phyloP scores from a whole-genome alignment of 2,888 invertebrate species.

The Pammene aurita region DNA sequence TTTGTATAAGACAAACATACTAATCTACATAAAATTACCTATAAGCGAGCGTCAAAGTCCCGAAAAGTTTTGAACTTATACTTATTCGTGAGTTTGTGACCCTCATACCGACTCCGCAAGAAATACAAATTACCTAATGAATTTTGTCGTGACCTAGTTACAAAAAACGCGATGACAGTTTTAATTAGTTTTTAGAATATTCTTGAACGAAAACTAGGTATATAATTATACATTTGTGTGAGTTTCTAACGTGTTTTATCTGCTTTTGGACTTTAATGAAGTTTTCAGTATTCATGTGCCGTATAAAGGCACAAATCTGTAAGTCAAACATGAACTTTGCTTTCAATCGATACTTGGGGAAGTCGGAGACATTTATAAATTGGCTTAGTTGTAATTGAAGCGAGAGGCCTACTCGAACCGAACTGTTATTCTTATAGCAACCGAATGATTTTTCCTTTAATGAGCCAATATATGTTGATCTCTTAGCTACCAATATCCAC shows the following conservation, averaged over 20 bases:
- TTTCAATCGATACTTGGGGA: slow-evolving; percentile 57
- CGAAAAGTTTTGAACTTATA: background rate
- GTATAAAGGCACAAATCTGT: slow-evolving; percentile 7
- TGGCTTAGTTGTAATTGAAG: slow-evolving; percentile 63
- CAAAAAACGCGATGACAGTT: background rate
- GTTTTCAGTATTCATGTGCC: slow-evolving; percentile 13
- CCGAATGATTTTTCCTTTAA: background rate
- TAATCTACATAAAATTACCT: background rate
- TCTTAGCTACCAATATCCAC: background rate
- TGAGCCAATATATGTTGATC: background rate
- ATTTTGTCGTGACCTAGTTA: slow-evolving; percentile 19
- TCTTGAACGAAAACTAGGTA: background rate
- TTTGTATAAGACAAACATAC: too few relatives aligned
- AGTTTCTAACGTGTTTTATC: background rate
- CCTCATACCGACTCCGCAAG: background rate
- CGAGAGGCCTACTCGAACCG: slow-evolving; percentile 52
- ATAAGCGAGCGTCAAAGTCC: background rate
- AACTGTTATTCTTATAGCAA: slow-evolving; percentile 39
- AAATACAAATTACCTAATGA: slow-evolving; percentile 6
- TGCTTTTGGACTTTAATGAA: background rate
- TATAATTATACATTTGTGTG: too few relatives aligned
- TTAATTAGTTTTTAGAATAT: background rate
- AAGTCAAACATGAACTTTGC: slow-evolving; percentile 48
- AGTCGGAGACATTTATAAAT: slow-evolving; percentile 66
- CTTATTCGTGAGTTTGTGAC: background rate